Conservation (phyloP, 2,888 invertebrate species). For the Augochlorella aurata region DNA sequence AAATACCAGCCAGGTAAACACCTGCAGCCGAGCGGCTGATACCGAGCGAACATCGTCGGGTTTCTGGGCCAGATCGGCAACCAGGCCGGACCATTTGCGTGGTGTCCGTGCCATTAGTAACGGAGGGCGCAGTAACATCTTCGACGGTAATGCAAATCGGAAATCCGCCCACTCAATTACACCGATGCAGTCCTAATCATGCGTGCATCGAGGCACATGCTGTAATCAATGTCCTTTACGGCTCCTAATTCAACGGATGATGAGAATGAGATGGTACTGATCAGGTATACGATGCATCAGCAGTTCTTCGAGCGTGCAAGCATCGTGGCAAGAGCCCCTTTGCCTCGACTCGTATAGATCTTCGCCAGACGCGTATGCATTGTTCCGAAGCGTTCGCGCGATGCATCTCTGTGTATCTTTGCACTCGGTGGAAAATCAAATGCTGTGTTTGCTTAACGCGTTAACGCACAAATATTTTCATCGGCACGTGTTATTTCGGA, state of each 20-base stretch:
- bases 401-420: no score
- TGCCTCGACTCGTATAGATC: not conserved
- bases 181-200: slow-evolving; percentile 68
- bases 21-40: slow-evolving; percentile 51
- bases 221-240: slow-evolving; percentile 66
- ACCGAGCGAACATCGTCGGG: slow-evolving; percentile 36
- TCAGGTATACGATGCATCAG: not conserved
- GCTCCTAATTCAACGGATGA: slow-evolving; percentile 60
- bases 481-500: no score
- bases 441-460: no score
- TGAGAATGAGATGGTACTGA: slow-evolving; percentile 35
- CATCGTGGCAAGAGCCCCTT: not conserved
- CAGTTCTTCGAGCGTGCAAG: not conserved
- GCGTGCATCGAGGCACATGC: slow-evolving; percentile 63
- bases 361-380: no score
- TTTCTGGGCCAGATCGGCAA: slow-evolving; percentile 58
- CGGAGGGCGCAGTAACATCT: slow-evolving; percentile 69
- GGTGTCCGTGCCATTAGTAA: slow-evolving; percentile 70
- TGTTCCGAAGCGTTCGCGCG: not conserved
- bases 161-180: slow-evolving; percentile 76
- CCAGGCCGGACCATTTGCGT: slow-evolving; percentile 60
- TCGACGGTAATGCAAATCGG: slow-evolving; percentile 75
- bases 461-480: no score
- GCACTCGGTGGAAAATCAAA: no score
- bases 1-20: slow-evolving; percentile 62